These are phyloP conservation scores for Eurois occulta DNA, from an alignment of 2,888 invertebrate species.

Conservation along the genomic window DNA sequence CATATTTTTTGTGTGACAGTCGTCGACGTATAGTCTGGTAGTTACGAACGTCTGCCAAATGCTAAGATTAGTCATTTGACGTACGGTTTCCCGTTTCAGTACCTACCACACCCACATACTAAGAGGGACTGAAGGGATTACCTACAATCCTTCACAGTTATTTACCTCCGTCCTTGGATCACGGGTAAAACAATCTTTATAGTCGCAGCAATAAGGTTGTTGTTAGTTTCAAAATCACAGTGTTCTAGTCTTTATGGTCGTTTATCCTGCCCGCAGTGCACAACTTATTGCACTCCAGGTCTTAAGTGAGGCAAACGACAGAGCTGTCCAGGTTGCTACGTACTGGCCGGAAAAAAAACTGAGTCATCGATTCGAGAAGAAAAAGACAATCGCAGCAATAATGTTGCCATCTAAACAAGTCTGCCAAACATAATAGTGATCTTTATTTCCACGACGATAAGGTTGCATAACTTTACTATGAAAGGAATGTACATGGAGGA, in stretches of 20 bases:
- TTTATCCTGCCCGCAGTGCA: neutral
- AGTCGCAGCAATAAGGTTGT: neutral
- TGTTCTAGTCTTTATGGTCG: neutral
- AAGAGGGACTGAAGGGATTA: constrained; percentile 15
- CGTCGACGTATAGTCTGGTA: constrained; percentile 48
- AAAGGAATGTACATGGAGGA: neutral
- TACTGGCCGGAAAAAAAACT: neutral
- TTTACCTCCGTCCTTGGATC: neutral
- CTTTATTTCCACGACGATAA: neutral
- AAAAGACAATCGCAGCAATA: neutral
- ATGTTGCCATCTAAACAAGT: neutral
- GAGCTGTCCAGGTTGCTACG: neutral
- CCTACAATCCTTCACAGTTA: neutral
- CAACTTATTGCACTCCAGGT: neutral
- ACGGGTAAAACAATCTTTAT: neutral
- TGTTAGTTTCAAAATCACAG: neutral
- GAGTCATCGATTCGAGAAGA: neutral
- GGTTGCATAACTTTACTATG: neutral
- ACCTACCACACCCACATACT: constrained; percentile 17
- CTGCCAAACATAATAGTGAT: neutral
- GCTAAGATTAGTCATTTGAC: constrained; percentile 57
- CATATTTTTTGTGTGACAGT: constrained; percentile 3
- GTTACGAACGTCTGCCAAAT: constrained; percentile 43
- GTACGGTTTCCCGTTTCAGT: constrained; percentile 25
- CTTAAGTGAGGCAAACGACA: neutral